Evolutionary conservation across 2,888 invertebrate species (phyloP), one percentile per base, ranked within the genome.

Genomic region (Pyrrhosoma nymphula): DNA sequence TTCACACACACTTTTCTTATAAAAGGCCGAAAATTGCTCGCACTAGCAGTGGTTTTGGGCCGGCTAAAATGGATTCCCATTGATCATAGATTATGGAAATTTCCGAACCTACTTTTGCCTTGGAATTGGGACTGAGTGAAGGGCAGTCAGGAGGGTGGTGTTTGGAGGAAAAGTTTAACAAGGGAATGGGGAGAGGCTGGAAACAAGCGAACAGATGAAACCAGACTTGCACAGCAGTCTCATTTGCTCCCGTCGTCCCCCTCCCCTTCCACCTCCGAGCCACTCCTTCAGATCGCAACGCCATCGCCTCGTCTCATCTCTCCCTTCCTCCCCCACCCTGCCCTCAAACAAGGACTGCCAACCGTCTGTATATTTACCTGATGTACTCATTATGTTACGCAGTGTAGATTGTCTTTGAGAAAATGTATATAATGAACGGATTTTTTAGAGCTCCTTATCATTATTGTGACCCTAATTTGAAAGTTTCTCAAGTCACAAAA

Each of bases 51-150:
- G 14, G 18, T 35, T 82, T 82, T 6, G 35, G 75, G 75, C n/a
- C 35, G 35, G 14, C 30, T 35, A 12, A 30, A 82, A 82, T 14
- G 30, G 75, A 30, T 82, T 35, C 35, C 10, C 75, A 35, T 82
- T 82, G n/a, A 82, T 82, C 14, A 6, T 82, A 35, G 75, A 82
- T 35, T 82, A 82, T 82, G 75, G 75, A 82, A 82, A 82, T 82
- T 82, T 12, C 30, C 30, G 35, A 35, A 16, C 14, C 30, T 82
- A 35, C 75, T 82, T 69, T 26, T 35, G 14, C 30, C 75, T 82
- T 18, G 14, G 26, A 30, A 82, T 30, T 82, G 75, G 30, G 69
- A 69, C 26, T 20, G 26, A 8, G 69, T n/a, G n/a, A n/a, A 69
- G 47, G 8, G 47, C 47, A 47, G 2, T 10, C 4, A 35, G 75